Evolutionary conservation across 2,888 invertebrate genomes (phyloP).

Genomic region (Epinotia ramella): DNA sequence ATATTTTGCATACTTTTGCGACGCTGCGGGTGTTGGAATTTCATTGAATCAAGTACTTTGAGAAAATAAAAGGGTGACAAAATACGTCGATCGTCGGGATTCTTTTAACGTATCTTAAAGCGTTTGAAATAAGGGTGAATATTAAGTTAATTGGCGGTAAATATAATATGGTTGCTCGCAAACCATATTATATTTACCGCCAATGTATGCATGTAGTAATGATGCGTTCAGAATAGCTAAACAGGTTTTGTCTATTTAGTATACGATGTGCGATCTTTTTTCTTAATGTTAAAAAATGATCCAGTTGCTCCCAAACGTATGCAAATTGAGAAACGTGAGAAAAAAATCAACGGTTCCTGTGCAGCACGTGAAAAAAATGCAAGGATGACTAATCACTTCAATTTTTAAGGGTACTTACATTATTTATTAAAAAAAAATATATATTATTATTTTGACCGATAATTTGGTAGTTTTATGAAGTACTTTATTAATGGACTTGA

Average conservation of each 20-base stretch:
- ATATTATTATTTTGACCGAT: too few relatives aligned
- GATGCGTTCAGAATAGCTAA: conserved; percentile 79
- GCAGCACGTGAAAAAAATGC: not conserved
- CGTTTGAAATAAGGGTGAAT: conserved; percentile 10
- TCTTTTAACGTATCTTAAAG: not conserved
- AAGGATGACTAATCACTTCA: not conserved
- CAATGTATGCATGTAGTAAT: conserved; percentile 62
- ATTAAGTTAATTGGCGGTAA: conserved; percentile 2
- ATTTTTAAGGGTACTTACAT: not conserved
- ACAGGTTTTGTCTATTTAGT: conserved; percentile 81
- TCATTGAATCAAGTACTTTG: conserved; percentile 57
- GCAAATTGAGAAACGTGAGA: conserved; percentile 72
- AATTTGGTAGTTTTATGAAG: too few relatives aligned
- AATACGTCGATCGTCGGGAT: not conserved
- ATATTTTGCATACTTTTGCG: conserved; percentile 70
- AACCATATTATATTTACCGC: too few relatives aligned
- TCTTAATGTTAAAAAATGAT: conserved; percentile 67
- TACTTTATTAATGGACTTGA: too few relatives aligned
- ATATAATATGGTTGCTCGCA: conserved; percentile 40
- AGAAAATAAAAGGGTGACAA: conserved; percentile 55
- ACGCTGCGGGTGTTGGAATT: conserved; percentile 66
- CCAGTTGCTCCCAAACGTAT: conserved; percentile 58
- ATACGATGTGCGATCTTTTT: conserved; percentile 67
- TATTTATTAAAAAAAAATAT: not conserved
- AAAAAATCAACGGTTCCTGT: conserved; percentile 59